Evolutionary conservation across 2,888 invertebrate genomes (phyloP).

Genomic region (Ligdia adustata): DNA sequence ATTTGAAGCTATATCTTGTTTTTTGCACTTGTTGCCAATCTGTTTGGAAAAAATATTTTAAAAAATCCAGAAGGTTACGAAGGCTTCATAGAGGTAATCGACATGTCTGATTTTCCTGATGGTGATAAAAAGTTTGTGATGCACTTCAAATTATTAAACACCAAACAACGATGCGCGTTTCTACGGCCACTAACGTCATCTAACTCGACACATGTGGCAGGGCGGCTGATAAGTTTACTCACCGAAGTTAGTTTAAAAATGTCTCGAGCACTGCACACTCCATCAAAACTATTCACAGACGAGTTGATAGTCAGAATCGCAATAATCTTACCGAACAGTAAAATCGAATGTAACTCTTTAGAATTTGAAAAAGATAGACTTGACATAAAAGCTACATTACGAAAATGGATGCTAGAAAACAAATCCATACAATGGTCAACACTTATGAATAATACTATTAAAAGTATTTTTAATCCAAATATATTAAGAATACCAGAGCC

Average conservation of each 20-base stretch:
- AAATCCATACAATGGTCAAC: neutral
- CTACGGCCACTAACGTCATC: neutral
- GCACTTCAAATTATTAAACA: neutral
- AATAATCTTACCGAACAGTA: neutral
- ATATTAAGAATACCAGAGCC: too few species aligned
- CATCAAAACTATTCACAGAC: neutral
- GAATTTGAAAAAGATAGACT: neutral
- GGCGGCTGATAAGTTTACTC: neutral
- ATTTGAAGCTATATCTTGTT: neutral
- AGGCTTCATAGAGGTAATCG: neutral
- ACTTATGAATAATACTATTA: neutral
- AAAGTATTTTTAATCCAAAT: too few species aligned
- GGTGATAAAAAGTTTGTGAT: neutral
- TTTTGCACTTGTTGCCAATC: neutral
- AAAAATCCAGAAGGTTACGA: neutral
- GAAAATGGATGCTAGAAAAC: neutral
- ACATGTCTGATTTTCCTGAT: constrained; percentile 3
- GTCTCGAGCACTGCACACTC: neutral
- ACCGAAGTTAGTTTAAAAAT: neutral
- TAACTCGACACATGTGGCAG: neutral
- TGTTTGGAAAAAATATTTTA: neutral
- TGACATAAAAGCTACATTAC: neutral
- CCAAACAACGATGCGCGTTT: neutral
- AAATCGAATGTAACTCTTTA: neutral
- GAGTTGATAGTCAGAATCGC: neutral